A percentile compares a stretch with the other conserved stretches of the same genome.
Evolutionary conservation across 2,888 invertebrate genomes (phyloP).

Genomic region (Pilophorus perplexus): DNA sequence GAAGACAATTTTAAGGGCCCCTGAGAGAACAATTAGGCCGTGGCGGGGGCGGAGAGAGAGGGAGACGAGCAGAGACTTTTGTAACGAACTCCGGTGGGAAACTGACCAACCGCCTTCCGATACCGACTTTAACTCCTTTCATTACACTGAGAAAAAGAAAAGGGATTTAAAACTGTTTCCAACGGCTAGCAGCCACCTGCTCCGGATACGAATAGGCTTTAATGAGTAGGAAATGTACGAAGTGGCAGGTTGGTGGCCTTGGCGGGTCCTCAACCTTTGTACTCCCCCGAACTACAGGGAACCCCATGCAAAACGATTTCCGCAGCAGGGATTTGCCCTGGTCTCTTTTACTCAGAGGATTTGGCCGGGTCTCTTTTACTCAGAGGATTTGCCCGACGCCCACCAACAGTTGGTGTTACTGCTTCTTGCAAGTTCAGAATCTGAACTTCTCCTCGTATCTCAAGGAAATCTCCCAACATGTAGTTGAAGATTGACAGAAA

Average conservation of each 20-base stretch:
- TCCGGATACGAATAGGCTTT: conserved; percentile 31
- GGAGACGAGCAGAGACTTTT: conserved; percentile 20
- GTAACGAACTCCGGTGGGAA: conserved; percentile 38
- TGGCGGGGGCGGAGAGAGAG: conserved; percentile 22
- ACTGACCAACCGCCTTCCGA: conserved; percentile 31
- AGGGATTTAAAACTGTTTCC: conserved; percentile 36
- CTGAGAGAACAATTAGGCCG: conserved; percentile 30
- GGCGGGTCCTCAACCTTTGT: conserved; percentile 3
- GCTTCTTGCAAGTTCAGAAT: too few relatives aligned
- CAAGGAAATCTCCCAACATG: too few relatives aligned
- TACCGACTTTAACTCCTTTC: conserved; percentile 38
- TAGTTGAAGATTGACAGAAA: too few relatives aligned
- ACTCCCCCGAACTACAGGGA: too few relatives aligned
- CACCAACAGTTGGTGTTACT: too few relatives aligned
- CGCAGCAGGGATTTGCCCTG: too few relatives aligned
- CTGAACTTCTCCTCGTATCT: too few relatives aligned
- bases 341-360: too few relatives aligned
- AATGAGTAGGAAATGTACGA: conserved; percentile 37
- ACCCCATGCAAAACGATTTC: too few relatives aligned
- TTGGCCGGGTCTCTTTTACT: too few relatives aligned
- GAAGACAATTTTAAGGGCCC: conserved; percentile 36
- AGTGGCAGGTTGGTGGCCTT: conserved; percentile 29
- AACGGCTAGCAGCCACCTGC: conserved; percentile 36
- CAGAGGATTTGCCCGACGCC: too few relatives aligned
- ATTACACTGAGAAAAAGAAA: conserved; percentile 22